Evolutionary conservation across 2,797 vertebrate genomes (phyloP).

Genomic region (Danio jaintianensis): DNA sequence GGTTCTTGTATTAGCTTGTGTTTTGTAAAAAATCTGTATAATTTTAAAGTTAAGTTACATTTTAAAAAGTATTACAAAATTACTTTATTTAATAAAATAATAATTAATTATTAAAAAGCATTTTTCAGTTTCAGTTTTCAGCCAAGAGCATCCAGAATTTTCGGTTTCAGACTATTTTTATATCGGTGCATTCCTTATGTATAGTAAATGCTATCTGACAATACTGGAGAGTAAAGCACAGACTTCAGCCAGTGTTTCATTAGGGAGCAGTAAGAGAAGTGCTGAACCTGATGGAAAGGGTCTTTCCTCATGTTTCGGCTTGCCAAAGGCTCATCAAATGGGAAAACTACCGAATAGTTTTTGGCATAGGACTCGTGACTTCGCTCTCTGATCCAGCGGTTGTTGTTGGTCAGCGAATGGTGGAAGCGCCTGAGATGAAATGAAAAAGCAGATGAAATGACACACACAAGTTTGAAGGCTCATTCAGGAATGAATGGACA

Average conservation of each 20-base stretch:
- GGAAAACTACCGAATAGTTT: slow-evolving; percentile 94
- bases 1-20: too few species aligned
- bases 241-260: neutral
- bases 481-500: neutral
- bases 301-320: slow-evolving; percentile 89
- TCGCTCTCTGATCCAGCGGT: slow-evolving; percentile 90
- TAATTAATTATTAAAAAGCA: too few species aligned
- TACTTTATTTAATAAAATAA: too few species aligned
- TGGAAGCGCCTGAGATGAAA: slow-evolving; percentile 83
- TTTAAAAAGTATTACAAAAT: too few species aligned
- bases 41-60: too few species aligned
- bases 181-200: neutral
- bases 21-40: too few species aligned
- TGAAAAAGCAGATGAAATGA: slow-evolving; percentile 36
- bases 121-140: too few species aligned
- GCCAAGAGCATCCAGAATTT: too few species aligned
- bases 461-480: slow-evolving; percentile 19
- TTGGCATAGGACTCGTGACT: slow-evolving; percentile 97
- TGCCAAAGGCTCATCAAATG: slow-evolving; percentile 92
- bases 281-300: slow-evolving; percentile 87
- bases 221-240: neutral
- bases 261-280: neutral
- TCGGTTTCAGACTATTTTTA: too few species aligned
- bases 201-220: neutral
- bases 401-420: slow-evolving; percentile 83